Conservation (phyloP, 2,797 vertebrate genomes). For the Coccyzus lansbergi region DNA sequence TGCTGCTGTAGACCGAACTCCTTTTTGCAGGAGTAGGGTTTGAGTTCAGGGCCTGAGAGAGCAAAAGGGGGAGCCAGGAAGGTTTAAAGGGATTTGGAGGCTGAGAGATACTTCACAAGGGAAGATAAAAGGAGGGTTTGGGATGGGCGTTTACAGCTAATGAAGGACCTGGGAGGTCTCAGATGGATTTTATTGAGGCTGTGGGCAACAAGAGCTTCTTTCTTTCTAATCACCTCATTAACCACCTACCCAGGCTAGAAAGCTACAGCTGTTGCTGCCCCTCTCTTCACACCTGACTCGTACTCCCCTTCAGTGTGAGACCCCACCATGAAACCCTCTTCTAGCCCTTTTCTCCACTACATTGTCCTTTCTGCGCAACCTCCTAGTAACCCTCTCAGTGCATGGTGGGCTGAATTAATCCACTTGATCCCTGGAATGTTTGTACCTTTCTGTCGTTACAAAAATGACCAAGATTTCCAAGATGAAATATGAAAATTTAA, state of each 20-base stretch:
- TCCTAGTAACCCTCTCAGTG: neutral
- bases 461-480: neutral
- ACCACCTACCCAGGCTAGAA: neutral
- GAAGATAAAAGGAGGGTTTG: neutral
- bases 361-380: fast-evolving
- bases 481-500: neutral
- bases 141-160: neutral
- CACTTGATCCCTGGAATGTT: neutral
- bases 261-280: neutral
- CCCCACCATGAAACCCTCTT: neutral
- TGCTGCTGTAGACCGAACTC: neutral
- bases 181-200: neutral
- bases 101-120: neutral
- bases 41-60: too few species aligned
- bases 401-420: neutral
- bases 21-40: neutral
- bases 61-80: neutral
- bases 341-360: neutral
- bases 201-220: neutral
- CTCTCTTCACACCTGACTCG: neutral
- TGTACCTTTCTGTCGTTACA: neutral
- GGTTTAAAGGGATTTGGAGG: neutral
- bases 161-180: neutral
- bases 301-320: neutral
- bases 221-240: neutral